phyloP scores from a whole-genome alignment of 2,797 vertebrate species.

The Myoxocephalus aenaeus region DNA sequence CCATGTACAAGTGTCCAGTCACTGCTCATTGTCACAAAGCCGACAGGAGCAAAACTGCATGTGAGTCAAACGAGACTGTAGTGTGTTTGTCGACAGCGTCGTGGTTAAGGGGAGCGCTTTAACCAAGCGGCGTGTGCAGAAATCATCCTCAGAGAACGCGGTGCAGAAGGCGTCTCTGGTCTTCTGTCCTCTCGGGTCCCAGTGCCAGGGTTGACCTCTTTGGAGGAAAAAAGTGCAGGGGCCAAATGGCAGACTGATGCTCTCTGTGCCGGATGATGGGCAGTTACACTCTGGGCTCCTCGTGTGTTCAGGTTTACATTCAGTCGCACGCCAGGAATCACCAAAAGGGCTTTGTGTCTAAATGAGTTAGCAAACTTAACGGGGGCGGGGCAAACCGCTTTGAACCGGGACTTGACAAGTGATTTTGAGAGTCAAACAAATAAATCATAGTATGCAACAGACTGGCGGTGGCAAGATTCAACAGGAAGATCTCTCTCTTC shows the following conservation, averaged over 20 bases:
- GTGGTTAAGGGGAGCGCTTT: slow-evolving; percentile 69
- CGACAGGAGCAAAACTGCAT: slow-evolving; percentile 56
- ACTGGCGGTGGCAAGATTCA: slow-evolving; percentile 32
- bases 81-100: slow-evolving; percentile 59
- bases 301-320: slow-evolving; percentile 75
- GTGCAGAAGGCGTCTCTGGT: slow-evolving; percentile 63
- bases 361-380: slow-evolving; percentile 54
- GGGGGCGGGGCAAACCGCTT: slow-evolving; percentile 1
- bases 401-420: slow-evolving; percentile 34
- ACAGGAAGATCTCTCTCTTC: slow-evolving; percentile 50
- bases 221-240: slow-evolving; percentile 70
- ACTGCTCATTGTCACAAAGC: slow-evolving; percentile 60
- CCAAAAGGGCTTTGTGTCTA: slow-evolving; percentile 50
- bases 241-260: slow-evolving; percentile 60
- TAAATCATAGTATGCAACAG: slow-evolving; percentile 8
- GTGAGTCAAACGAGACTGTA: slow-evolving; percentile 64
- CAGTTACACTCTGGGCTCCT: slow-evolving; percentile 54
- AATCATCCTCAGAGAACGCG: slow-evolving; percentile 63
- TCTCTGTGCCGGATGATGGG: slow-evolving; percentile 46
- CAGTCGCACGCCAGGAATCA: slow-evolving; percentile 66
- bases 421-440: slow-evolving; percentile 28
- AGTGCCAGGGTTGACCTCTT: slow-evolving; percentile 59
- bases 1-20: slow-evolving; percentile 55
- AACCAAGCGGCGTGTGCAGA: slow-evolving; percentile 77
- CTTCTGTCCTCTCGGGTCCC: slow-evolving; percentile 46